Conservation (phyloP, 2,888 invertebrate genomes). For the Catocala sponsa region DNA sequence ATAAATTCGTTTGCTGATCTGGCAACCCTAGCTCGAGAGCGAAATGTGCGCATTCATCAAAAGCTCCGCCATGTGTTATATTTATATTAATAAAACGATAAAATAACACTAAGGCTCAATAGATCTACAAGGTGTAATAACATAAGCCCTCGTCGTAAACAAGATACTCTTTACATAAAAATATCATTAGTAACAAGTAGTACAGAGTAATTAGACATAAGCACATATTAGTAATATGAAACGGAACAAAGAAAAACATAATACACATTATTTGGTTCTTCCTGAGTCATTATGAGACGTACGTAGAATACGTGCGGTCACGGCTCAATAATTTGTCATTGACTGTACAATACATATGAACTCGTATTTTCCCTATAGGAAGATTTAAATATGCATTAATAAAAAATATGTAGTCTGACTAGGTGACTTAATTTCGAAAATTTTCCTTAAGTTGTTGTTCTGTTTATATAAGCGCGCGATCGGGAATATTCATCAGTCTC, state of each 20-base stretch:
- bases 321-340: constrained; percentile 38
- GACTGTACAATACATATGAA: constrained; percentile 58
- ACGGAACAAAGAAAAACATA: constrained; percentile 15
- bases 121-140: too few species aligned
- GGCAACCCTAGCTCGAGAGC: too few species aligned
- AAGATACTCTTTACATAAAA: too few species aligned
- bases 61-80: too few species aligned
- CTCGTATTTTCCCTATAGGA: constrained; percentile 79
- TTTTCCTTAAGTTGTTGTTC: constrained; percentile 70
- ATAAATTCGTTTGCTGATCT: too few species aligned
- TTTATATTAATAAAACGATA: too few species aligned
- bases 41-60: too few species aligned
- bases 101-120: too few species aligned
- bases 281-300: constrained; percentile 33
- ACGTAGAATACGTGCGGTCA: constrained; percentile 33
- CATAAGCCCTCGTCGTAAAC: too few species aligned
- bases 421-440: constrained; percentile 59
- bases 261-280: neutral
- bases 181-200: too few species aligned
- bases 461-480: constrained; percentile 67
- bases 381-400: constrained; percentile 62
- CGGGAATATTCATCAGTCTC: constrained; percentile 56
- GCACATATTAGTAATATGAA: neutral
- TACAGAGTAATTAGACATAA: too few species aligned
- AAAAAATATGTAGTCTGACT: constrained; percentile 66